Conservation (phyloP, 2,888 invertebrate genomes). For the Campoplex nolae region DNA sequence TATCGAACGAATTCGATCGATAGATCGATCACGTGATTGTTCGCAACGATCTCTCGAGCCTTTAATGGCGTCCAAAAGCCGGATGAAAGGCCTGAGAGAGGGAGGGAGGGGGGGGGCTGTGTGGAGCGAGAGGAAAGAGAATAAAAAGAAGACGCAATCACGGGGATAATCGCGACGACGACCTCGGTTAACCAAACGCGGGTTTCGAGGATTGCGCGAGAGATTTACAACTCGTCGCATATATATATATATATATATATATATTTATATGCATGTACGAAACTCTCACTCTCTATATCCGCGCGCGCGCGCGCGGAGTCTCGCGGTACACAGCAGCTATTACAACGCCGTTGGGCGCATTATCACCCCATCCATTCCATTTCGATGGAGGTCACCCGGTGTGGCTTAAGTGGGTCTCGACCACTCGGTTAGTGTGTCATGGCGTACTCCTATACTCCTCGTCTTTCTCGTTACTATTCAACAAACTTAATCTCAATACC, state of each 20-base stretch:
- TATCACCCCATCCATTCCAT: slow-evolving; percentile 83
- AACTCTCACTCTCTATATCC: slow-evolving; percentile 61
- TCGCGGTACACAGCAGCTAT: slow-evolving; percentile 61
- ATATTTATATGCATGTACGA: slow-evolving; percentile 35
- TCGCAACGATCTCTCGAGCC: slow-evolving; percentile 41
- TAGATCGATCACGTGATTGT: slow-evolving; percentile 16
- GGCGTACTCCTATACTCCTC: slow-evolving; percentile 77
- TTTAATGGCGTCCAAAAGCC: slow-evolving; percentile 52
- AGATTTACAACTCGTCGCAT: slow-evolving; percentile 24
- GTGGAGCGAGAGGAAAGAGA: not conserved
- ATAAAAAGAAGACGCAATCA: slow-evolving; percentile 62
- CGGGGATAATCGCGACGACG: slow-evolving; percentile 69
- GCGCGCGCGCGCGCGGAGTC: not conserved
- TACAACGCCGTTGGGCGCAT: slow-evolving; percentile 72
- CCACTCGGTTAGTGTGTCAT: slow-evolving; percentile 85
- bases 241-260: slow-evolving; percentile 34
- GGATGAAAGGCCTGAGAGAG: not conserved
- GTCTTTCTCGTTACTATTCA: slow-evolving; percentile 71
- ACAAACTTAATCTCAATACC: slow-evolving; percentile 82
- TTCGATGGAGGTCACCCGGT: slow-evolving; percentile 84
- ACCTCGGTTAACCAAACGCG: slow-evolving; percentile 67
- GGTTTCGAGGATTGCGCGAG: slow-evolving; percentile 66
- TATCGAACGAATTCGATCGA: slow-evolving; percentile 14
- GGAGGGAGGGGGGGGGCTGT: not conserved
- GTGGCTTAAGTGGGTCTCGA: slow-evolving; percentile 85